Base-by-base conservation (phyloP, 2,888 invertebrate genomes). In the Parnassius mnemosyne region DNA sequence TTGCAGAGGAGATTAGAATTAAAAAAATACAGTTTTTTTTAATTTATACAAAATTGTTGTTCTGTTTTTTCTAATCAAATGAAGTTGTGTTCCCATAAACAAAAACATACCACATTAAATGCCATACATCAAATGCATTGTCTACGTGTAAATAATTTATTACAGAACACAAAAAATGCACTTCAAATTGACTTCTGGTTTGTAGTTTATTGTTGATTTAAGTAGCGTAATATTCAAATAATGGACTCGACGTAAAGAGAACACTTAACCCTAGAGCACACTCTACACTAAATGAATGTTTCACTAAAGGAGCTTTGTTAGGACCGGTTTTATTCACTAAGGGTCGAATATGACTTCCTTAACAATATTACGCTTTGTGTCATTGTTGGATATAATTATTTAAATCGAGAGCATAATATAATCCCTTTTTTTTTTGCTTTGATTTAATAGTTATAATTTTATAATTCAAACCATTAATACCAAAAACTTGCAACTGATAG, bases 161-260 rank as follows among this genome's bases (percentile, higher is more conserved):
- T 67, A 61, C 43, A 11, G 16, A 42, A 63, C 62, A 53, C 55
- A 64, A 58, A 71, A 71, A 71, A 66, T 65, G 71, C 71, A 69
- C 60, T 66, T 56, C 63, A 69, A 74, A 73, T 74, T 75, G 73
- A 75, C 75, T 75, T 72, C 75, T 74, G 81, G 80, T 78, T 69
- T 79, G 80, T 80, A 65, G 63, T 54, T 68, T 70, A 75, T 82
- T 82, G 82, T 82, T 72, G 63, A 53, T 65, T 44, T 76, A 79
- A 81, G 78, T 82, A 75, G 78, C 76, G 77, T 81, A 80, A 81
- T 81, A 79, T 81, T 81, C 65, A 77, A 81, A 83, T 83, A 81
- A 83, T 82, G 69, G 71, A 82, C 78, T 74, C 67, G 60, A 66
- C 66, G 66, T 65, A 66, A 68, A 61, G 67, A 68, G 69, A 63